Percentiles rank a stretch among this genome's conserved stretches.
phyloP scores from a whole-genome alignment of 2,113 vertebrate species.

The Arizona elegans region DNA sequence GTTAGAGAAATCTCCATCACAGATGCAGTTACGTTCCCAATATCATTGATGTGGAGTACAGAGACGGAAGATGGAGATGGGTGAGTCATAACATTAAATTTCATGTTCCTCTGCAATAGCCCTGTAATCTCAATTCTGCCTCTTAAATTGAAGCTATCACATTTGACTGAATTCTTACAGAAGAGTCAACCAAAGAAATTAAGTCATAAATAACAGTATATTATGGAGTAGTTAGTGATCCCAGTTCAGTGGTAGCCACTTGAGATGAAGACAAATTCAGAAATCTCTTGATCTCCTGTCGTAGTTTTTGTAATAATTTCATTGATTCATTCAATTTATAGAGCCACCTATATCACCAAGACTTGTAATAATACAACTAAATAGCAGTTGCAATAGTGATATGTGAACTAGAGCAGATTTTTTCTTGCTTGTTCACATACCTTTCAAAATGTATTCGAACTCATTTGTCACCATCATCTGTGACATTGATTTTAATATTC shows the following conservation, averaged over 20 bases:
- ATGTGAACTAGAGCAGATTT: neutral
- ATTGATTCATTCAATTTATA: neutral
- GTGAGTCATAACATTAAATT: conserved; percentile 60
- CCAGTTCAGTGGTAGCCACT: neutral
- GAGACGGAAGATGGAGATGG: conserved; percentile 88
- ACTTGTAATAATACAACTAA: neutral
- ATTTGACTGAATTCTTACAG: neutral
- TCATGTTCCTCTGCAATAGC: neutral
- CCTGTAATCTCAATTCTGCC: neutral
- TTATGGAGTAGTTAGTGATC: neutral
- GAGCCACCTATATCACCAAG: neutral
- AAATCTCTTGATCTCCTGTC: neutral
- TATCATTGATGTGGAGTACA: conserved; percentile 94
- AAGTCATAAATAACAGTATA: neutral
- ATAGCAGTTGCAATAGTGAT: neutral
- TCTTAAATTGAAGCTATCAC: neutral
- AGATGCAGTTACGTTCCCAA: conserved; percentile 85
- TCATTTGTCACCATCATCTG: neutral
- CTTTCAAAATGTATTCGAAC: neutral
- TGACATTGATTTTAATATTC: neutral
- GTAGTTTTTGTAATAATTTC: neutral
- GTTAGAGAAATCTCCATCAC: conserved; percentile 97
- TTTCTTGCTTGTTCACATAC: neutral
- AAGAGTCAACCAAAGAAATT: neutral
- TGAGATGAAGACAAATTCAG: neutral